A percentile compares a stretch with the other conserved stretches of the same genome.
Evolutionary conservation across 1,140 invertebrate species (phyloP).

Genomic region (Bombus pascuorum): DNA sequence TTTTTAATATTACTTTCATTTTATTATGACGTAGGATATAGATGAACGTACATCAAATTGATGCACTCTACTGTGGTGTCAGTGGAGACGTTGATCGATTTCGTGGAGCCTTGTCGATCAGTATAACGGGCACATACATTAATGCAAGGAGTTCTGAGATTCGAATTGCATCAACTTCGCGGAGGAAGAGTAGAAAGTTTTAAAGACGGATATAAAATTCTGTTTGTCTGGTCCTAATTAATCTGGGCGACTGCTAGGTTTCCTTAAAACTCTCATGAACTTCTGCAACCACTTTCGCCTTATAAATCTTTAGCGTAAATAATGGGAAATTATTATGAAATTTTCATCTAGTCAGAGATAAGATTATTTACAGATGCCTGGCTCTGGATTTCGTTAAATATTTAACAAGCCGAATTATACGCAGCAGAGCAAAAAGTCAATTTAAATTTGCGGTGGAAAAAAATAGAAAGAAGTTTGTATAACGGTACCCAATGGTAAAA

Average conservation of each 20-base stretch:
- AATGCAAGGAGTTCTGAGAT: no score
- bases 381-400: conserved; percentile 2
- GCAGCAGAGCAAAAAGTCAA: neutral
- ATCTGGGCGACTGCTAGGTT: neutral
- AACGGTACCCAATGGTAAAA: neutral
- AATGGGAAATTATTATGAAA: neutral
- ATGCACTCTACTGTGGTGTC: no score
- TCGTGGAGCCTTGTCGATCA: no score
- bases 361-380: neutral
- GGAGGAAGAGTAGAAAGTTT: neutral
- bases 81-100: no score
- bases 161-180: neutral
- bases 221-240: conserved; percentile 1
- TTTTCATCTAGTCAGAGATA: neutral
- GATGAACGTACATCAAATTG: no score
- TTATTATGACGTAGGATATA: no score
- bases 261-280: conserved; percentile 12
- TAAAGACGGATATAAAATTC: conserved; percentile 14
- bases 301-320: conserved; percentile 8
- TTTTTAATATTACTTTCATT: no score
- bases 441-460: neutral
- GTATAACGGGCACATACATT: no score
- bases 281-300: neutral
- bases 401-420: neutral
- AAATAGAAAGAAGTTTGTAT: neutral